Conservation (phyloP, 2,113 vertebrate genomes). For the Pardalotus punctatus region DNA sequence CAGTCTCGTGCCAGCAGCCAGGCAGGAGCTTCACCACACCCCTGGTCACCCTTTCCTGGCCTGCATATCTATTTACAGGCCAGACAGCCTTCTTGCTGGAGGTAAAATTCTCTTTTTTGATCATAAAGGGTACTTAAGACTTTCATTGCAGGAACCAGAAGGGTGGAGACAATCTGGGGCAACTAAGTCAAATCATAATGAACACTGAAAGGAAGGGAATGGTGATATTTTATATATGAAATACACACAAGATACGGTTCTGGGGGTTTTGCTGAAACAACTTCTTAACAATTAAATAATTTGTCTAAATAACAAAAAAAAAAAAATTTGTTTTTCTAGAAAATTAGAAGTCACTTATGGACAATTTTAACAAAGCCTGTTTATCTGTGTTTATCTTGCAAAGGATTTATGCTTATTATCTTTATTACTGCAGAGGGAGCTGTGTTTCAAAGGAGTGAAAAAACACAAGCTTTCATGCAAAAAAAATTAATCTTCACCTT, state of each 20-base stretch:
- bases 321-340: not conserved
- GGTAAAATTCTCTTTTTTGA: not conserved
- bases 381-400: not conserved
- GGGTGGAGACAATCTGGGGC: not conserved
- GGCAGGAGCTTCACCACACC: not conserved
- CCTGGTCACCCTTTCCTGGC: not conserved
- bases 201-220: not conserved
- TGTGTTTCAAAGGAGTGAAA: not conserved
- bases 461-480: not conserved
- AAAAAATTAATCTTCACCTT: conserved; percentile 23
- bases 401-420: not conserved
- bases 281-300: not conserved
- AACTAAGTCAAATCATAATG: not conserved
- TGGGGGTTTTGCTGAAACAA: not conserved
- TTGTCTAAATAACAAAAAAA: not conserved
- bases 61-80: not conserved
- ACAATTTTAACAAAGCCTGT: not conserved
- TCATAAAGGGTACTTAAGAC: not conserved
- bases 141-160: not conserved
- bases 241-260: not conserved
- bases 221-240: not conserved
- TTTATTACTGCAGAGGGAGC: not conserved
- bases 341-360: not conserved
- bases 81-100: not conserved
- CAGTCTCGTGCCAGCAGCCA: not conserved